Base-by-base conservation (phyloP, 2,113 vertebrate genomes). In the Tychaedon coryphoeus region DNA sequence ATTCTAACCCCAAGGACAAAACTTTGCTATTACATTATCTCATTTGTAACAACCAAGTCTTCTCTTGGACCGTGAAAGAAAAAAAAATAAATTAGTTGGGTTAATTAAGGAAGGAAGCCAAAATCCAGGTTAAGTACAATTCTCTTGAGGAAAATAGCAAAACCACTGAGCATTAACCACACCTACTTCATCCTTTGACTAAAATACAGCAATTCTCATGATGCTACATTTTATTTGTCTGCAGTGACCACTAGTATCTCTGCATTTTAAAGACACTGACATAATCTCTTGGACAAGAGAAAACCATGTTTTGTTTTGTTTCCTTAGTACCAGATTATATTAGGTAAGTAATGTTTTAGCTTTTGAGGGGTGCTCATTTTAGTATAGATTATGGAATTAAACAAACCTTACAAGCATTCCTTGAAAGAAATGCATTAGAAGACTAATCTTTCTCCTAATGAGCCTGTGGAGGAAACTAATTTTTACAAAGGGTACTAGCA, bases 81-180 rank as follows among this genome's bases (percentile, higher is more conserved):
- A 73, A 94, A 73, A 66, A 54, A 54, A 58, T 88, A 16, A 57
- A 64, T 29, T 25, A 72, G 45, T 57, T 81, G 65, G 40, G 81
- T 67, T 89, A 67, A 86, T 73, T 88, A 79, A 61, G 60, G 45
- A 91, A 84, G 77, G 36, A 94, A 95, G 81, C 48, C 70, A 86
- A 96, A 92, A 90, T 20, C 43, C 65, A 76, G 17, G 26, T n/a
- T 57, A 71, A 92, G 85, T 83, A 71, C 43, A 74, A 70, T 74
- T 93, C 38, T 85, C 73, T 45, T 85, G 54, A 90, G 90, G 91
- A 95, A 95, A 94, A 28, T 0, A 61, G 56, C 28, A 84, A 94
- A 95, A 50, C 10, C 76, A 92, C n/a, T 79, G 67, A 83, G n/a
- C 10, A 66, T 58, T n/a, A 75, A 75, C 67, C 94, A 79, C 50